phyloP scores from a whole-genome alignment of 1,140 invertebrate genomes.

The Patella vulgata region DNA sequence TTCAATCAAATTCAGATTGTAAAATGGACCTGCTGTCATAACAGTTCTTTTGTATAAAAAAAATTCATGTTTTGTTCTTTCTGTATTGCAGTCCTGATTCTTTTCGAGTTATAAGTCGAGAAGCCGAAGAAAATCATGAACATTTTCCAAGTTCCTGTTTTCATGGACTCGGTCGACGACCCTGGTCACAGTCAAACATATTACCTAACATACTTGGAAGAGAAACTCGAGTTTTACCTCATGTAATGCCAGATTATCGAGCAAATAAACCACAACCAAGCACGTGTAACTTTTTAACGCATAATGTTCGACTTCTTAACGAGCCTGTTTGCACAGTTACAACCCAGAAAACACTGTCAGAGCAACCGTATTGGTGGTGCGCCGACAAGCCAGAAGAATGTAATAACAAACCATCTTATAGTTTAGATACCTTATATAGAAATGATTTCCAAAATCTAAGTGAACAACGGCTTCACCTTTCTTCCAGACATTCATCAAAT shows the following conservation, averaged over 20 bases:
- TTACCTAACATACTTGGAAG: conserved; percentile 44
- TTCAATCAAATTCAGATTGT: too few species aligned
- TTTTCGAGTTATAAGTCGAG: conserved; percentile 58
- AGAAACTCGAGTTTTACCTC: conserved; percentile 45
- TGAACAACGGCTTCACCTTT: conserved; percentile 25
- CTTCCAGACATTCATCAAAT: conserved; percentile 50
- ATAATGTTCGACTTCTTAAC: conserved; percentile 56
- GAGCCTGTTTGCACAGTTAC: conserved; percentile 60
- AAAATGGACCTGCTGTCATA: too few species aligned
- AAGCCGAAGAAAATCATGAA: conserved; percentile 47
- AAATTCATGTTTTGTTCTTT: too few species aligned
- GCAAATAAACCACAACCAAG: conserved; percentile 53
- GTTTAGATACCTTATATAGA: conserved; percentile 52
- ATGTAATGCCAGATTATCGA: conserved; percentile 47
- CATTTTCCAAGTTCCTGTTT: conserved; percentile 16
- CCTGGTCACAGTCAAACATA: conserved; percentile 17
- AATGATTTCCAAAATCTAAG: conserved; percentile 40
- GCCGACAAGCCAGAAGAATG: conserved; percentile 43
- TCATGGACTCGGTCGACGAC: conserved; percentile 25
- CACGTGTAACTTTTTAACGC: conserved; percentile 52
- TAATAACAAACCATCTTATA: conserved; percentile 41
- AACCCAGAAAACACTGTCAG: conserved; percentile 41
- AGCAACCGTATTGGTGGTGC: conserved; percentile 54
- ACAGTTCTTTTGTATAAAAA: too few species aligned
- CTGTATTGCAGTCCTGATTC: conserved; percentile 61